A percentile compares a stretch with the other conserved stretches of the same genome.
These are phyloP conservation scores for Poeciliopsis turrubarensis DNA, from an alignment of 2,113 vertebrate species.

Conservation along the genomic window DNA sequence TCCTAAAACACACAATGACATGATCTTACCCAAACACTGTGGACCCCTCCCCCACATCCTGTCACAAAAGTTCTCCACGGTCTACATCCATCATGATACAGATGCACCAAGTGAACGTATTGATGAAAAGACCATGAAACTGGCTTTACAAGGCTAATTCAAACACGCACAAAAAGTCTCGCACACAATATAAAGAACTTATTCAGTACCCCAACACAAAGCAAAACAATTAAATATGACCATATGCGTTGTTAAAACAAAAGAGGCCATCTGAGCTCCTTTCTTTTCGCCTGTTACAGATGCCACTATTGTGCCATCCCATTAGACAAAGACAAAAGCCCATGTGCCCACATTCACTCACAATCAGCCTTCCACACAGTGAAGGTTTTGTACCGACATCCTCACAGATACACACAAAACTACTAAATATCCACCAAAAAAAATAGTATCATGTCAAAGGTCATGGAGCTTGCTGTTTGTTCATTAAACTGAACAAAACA, in stretches of 20 bases:
- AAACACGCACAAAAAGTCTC: constrained; percentile 33
- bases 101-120: constrained; percentile 38
- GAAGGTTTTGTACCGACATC: neutral
- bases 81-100: constrained; percentile 23
- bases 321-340: constrained; percentile 52
- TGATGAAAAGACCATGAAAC: constrained; percentile 66
- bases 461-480: neutral
- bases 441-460: constrained; percentile 29
- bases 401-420: constrained; percentile 11
- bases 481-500: constrained; percentile 31
- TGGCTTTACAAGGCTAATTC: constrained; percentile 52
- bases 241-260: constrained; percentile 61
- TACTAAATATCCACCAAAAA: neutral
- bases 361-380: neutral
- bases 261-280: constrained; percentile 43
- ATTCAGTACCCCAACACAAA: constrained; percentile 26
- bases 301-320: constrained; percentile 50
- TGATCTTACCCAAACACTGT: constrained; percentile 24
- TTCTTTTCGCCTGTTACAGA: constrained; percentile 52
- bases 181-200: constrained; percentile 37
- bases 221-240: constrained; percentile 49
- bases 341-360: constrained; percentile 19
- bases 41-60: constrained; percentile 1
- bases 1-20: constrained; percentile 34
- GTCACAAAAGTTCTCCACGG: constrained; percentile 25